Base-by-base conservation (phyloP, 1,140 invertebrate species). In the Cydia pomonella region DNA sequence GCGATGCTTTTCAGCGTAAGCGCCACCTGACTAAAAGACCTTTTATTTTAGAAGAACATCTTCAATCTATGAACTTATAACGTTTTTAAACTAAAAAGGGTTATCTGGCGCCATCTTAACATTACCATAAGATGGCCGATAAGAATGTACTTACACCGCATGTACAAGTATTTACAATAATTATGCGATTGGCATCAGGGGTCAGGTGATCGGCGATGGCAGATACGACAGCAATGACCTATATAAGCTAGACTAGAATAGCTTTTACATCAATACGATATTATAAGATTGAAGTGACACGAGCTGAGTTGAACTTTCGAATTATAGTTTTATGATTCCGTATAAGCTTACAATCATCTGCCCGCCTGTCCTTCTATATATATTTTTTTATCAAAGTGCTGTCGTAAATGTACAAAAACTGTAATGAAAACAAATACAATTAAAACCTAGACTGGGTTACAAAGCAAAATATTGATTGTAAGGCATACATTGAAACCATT, bases 101-200 rank as follows among this genome's bases (percentile, higher is more conserved):
- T 33, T 69, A 69, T 69, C 64, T 69, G 29, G 64, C 64, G 64
- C 64, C 64, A 69, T 69, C 64, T 69, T 12, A 38, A n/a, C 27
- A 69, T 69, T 59, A 59, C 53, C 64, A 33, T 33, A 33, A 29
- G 27, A 69, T 69, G 53, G 53, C 21, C 53, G 53, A 59, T 59
- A 59, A 59, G 53, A 12, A 59, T 59, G 53, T 59, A 59, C 53
- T 59, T 59, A 59, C 53, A 59, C 18, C 13, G 29, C 29, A 69
- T 69, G n/a, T 69, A 69, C 64, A 69, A 80, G 75, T 81, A 81
- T 81, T 82, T 81, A 84, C 79, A 81, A 82, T 84, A 82, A 84
- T 84, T 82, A 82, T 76, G 50, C 21, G 82, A 81, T 81, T 73
- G 53, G 72, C 78, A 76, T 29, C 74, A 53, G 33, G 64, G 80